These are phyloP conservation scores for Meta bourneti DNA, from an alignment of 2,888 invertebrate species.

Conservation along the genomic window DNA sequence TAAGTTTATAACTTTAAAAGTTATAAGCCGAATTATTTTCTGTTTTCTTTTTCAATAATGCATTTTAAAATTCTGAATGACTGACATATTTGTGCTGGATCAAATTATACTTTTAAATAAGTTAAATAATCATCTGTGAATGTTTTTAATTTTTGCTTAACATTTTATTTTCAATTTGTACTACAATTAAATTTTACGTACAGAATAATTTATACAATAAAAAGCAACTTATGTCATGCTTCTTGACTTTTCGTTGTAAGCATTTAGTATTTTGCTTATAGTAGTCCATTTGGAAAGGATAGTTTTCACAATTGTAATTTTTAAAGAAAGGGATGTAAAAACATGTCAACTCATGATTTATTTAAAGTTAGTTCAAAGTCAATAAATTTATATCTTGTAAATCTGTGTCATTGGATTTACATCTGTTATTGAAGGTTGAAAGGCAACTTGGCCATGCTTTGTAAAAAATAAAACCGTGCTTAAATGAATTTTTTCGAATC, in stretches of 20 bases:
- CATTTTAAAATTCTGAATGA: background rate
- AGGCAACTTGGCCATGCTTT: constrained; percentile 21
- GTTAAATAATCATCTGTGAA: background rate
- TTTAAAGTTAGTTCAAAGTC: background rate
- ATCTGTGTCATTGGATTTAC: constrained; percentile 19
- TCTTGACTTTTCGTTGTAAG: background rate
- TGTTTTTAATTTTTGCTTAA: background rate
- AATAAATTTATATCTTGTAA: background rate
- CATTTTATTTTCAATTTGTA: background rate
- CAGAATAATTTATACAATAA: background rate
- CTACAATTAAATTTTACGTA: background rate
- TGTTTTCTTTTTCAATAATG: background rate
- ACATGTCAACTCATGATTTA: background rate
- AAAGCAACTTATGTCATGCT: no score
- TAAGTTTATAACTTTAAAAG: background rate
- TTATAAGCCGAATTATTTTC: background rate
- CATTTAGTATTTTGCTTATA: background rate
- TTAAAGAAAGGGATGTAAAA: no score
- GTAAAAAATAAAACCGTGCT: background rate
- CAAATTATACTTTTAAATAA: background rate
- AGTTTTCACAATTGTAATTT: background rate
- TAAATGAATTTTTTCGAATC: no score
- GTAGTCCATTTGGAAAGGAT: no score
- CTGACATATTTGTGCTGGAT: no score
- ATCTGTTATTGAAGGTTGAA: constrained; percentile 9